These are phyloP conservation scores for Neoascia interrupta DNA, from an alignment of 2,888 invertebrate genomes.

Conservation along the genomic window DNA sequence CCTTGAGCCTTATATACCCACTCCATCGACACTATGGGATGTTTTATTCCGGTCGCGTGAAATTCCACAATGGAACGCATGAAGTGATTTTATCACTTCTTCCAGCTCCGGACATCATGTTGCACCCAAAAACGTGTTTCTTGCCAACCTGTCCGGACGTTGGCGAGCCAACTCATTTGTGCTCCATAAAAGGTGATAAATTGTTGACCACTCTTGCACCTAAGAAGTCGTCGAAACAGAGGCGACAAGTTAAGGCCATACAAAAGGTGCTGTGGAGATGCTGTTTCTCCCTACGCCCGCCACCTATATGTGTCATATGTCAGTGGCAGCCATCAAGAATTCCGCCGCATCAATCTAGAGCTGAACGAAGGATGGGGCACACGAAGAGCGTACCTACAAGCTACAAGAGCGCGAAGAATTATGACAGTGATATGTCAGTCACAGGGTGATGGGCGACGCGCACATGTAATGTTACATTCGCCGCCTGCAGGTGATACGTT, in stretches of 20 bases:
- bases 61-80: conserved; percentile 63
- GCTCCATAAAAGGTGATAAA: conserved; percentile 69
- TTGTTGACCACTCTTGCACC: conserved; percentile 58
- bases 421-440: conserved; percentile 68
- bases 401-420: conserved; percentile 54
- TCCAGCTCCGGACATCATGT: conserved; percentile 40
- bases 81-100: conserved; percentile 69
- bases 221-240: conserved; percentile 13
- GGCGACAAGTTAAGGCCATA: conserved; percentile 33
- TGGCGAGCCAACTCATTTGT: conserved; percentile 63
- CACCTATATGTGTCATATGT: conserved; percentile 62
- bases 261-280: not conserved
- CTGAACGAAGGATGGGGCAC: conserved; percentile 11
- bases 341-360: conserved; percentile 48
- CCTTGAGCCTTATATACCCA: conserved; percentile 49
- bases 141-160: conserved; percentile 41
- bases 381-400: too few relatives aligned
- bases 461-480: conserved; percentile 44
- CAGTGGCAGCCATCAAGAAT: conserved; percentile 59
- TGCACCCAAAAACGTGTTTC: conserved; percentile 60
- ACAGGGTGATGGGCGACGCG: conserved; percentile 52
- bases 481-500: conserved; percentile 55
- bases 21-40: too few relatives aligned
- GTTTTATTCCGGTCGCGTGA: conserved; percentile 64
- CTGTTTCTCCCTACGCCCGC: conserved; percentile 14